These are phyloP conservation scores for Dascyllus trimaculatus DNA, from an alignment of 2,113 vertebrate species.

Conservation along the genomic window DNA sequence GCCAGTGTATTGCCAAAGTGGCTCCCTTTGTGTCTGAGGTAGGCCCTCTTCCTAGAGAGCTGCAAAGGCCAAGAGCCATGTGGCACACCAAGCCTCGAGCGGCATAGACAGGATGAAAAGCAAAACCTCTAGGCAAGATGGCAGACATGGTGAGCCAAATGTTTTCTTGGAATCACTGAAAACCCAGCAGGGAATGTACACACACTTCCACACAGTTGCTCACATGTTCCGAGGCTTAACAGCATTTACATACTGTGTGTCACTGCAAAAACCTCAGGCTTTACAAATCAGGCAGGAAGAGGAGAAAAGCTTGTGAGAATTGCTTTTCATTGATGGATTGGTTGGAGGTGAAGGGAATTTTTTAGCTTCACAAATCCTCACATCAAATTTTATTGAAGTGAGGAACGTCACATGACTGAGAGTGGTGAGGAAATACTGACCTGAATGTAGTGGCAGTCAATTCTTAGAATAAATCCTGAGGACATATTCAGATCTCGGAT, in stretches of 20 bases:
- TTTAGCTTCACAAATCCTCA: too few species aligned
- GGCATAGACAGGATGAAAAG: conserved; percentile 18
- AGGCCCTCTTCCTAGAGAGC: background rate
- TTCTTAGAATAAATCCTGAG: background rate
- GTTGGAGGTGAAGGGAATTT: too few species aligned
- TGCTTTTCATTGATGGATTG: too few species aligned
- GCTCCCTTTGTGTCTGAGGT: conserved; percentile 4
- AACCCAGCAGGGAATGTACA: conserved; percentile 14
- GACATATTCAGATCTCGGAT: background rate
- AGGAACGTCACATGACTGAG: too few species aligned
- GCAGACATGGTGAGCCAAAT: conserved; percentile 22
- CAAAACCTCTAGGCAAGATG: conserved; percentile 30
- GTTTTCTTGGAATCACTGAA: conserved; percentile 53
- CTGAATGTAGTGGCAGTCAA: background rate
- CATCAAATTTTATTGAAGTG: too few species aligned
- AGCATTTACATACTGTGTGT: conserved; percentile 5
- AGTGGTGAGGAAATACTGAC: background rate
- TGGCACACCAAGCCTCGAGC: background rate
- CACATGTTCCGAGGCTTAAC: conserved; percentile 26
- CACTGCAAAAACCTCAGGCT: background rate
- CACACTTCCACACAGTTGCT: background rate
- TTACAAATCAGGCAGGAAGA: background rate
- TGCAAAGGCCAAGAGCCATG: background rate
- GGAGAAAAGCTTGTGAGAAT: too few species aligned
- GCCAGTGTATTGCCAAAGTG: background rate